Base-by-base conservation (phyloP, 2,113 vertebrate genomes). In the Pachyramphus minor region DNA sequence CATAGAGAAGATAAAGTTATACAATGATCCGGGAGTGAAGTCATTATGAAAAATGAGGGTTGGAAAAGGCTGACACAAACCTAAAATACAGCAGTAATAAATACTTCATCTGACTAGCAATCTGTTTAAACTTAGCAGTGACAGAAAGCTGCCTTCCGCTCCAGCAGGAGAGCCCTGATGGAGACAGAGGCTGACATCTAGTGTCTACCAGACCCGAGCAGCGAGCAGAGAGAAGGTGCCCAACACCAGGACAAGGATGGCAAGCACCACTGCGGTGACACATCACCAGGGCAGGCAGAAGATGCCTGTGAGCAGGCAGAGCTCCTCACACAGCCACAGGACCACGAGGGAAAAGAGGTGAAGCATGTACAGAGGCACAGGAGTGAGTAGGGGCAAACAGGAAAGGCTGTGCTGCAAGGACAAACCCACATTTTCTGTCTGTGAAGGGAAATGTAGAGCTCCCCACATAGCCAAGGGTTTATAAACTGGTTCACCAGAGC, bases 21-120 rank as follows among this genome's bases (percentile, higher is more conserved):
- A 96, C 89, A 97, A 96, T 91, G 92, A 97, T 80, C 96, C 49
- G 75, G 95, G 82, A 97, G 96, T 96, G 83, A 91, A 97, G 91
- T 97, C 92, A 97, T 96, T 93, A 97, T 96, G 93, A 97, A 97
- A 98, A 98, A 97, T 93, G 88, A 97, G 95, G 90, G 95, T 73
- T 97, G 91, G 97, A 97, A 96, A 97, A 98, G 96, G 97, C 95
- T 96, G 96, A 95, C 96, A 97, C 96, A 97, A 95, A 92, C 87
- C 95, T 97, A 97, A 98, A 97, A 97, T 97, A 98, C 84, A 97
- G 97, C 82, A 96, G 94, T 95, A 97, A 97, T 97, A 97, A 98
- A 97, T 97, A 98, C 91, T 95, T 96, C 91, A 97, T 80, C 92
- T 96, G 97, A 97, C 95, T 94, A 92, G 95, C 95, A 97, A 97